Evolutionary conservation across 1,140 invertebrate species (phyloP).

Genomic region (Platyura marginata): DNA sequence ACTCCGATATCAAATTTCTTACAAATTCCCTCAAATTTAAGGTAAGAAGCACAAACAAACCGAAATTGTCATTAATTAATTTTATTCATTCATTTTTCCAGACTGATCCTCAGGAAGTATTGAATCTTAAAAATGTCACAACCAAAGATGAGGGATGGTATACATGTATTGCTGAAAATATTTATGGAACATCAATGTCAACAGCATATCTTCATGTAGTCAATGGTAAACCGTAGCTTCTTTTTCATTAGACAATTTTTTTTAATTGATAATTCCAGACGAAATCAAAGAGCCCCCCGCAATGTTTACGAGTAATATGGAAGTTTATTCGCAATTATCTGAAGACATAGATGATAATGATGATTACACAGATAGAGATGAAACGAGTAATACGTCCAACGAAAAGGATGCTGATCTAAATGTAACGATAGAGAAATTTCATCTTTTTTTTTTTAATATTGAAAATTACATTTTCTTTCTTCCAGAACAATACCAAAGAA

Average conservation of each 20-base stretch:
- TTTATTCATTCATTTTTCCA: too few species aligned
- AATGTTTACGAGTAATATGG: too few species aligned
- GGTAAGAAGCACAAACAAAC: too few species aligned
- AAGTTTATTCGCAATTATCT: too few species aligned
- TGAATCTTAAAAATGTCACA: conserved; percentile 67
- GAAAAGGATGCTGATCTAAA: background rate
- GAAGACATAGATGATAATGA: background rate
- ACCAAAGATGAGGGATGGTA: conserved; percentile 83
- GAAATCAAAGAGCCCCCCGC: too few species aligned
- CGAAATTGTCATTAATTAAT: too few species aligned
- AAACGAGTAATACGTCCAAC: background rate
- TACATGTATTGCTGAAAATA: conserved; percentile 72
- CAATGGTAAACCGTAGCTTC: too few species aligned
- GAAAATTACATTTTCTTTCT: background rate
- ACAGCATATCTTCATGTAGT: conserved; percentile 73
- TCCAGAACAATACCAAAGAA: background rate
- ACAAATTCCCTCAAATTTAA: too few species aligned
- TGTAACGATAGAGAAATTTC: background rate
- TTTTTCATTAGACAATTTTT: too few species aligned
- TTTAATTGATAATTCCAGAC: too few species aligned
- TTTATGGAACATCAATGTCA: conserved; percentile 51
- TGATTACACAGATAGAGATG: background rate
- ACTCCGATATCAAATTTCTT: too few species aligned
- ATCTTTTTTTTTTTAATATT: background rate
- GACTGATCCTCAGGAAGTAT: too few species aligned